Evolutionary conservation across 2,888 invertebrate genomes (phyloP).

Genomic region (Drosophila fungiperda): DNA sequence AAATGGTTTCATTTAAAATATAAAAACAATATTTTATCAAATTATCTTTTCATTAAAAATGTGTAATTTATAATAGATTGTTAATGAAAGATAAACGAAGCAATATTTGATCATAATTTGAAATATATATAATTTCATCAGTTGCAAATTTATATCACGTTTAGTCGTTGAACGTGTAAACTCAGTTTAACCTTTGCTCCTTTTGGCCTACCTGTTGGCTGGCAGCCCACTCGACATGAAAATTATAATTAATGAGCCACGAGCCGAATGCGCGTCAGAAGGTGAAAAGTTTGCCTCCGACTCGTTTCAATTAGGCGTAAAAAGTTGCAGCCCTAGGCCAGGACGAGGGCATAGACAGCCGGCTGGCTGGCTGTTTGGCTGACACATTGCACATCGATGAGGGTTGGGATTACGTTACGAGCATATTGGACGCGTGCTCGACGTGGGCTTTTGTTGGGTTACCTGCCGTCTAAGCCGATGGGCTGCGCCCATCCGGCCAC

Average conservation of each 20-base stretch:
- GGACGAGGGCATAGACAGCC: background rate
- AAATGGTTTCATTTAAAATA: background rate
- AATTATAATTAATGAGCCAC: constrained; percentile 78
- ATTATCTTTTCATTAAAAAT: background rate
- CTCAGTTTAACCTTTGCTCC: constrained; percentile 2
- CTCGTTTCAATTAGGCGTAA: constrained; percentile 75
- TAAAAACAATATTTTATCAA: background rate
- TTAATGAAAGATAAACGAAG: background rate
- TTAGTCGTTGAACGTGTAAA: constrained; percentile 9
- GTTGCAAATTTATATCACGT: background rate
- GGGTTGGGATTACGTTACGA: constrained; percentile 57
- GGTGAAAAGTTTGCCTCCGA: constrained; percentile 67
- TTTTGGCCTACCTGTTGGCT: constrained; percentile 65
- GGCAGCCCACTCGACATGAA: constrained; percentile 60
- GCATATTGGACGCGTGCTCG: constrained; percentile 50
- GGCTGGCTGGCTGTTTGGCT: constrained; percentile 15
- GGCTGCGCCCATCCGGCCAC: constrained; percentile 74
- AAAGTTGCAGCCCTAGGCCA: constrained; percentile 59
- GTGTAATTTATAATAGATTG: background rate
- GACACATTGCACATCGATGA: constrained; percentile 46
- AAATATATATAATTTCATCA: background rate
- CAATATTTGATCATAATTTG: background rate
- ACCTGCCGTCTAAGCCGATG: constrained; percentile 37
- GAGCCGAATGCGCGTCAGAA: constrained; percentile 65
- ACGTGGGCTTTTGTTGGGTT: constrained; percentile 44